A percentile compares a stretch with the other conserved stretches of the same genome.
These are phyloP conservation scores for Tridacna crocea DNA, from an alignment of 2,888 invertebrate species.

Conservation along the genomic window DNA sequence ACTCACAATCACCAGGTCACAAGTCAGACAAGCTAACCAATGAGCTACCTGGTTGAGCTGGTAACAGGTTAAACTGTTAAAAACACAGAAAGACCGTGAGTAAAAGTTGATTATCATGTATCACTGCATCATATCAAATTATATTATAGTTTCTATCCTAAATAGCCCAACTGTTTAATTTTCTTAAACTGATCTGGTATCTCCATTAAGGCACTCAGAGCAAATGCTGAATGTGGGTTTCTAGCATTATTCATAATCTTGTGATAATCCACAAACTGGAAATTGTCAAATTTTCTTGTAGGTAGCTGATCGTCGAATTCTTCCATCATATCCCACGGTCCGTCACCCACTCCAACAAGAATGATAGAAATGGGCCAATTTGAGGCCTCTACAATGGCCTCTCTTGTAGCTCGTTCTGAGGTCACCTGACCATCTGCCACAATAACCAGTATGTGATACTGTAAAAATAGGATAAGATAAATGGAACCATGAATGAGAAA, in stretches of 20 bases:
- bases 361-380: slow-evolving; percentile 85
- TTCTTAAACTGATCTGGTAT: slow-evolving; percentile 85
- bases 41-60: too few species aligned
- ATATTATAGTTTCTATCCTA: not conserved
- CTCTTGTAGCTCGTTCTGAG: slow-evolving; percentile 84
- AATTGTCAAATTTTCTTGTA: slow-evolving; percentile 85
- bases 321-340: slow-evolving; percentile 86
- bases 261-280: slow-evolving; percentile 86
- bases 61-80: too few species aligned
- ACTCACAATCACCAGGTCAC: too few species aligned
- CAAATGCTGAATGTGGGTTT: slow-evolving; percentile 83
- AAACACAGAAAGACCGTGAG: too few species aligned
- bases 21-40: too few species aligned
- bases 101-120: not conserved
- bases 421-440: slow-evolving; percentile 86
- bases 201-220: slow-evolving; percentile 86
- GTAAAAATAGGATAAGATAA: slow-evolving; percentile 37
- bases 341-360: slow-evolving; percentile 86
- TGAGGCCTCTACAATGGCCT: slow-evolving; percentile 86
- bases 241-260: slow-evolving; percentile 78
- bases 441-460: slow-evolving; percentile 86
- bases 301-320: slow-evolving; percentile 86
- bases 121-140: not conserved
- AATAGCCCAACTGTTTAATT: slow-evolving; percentile 75
- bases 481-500: too few species aligned